Percentiles rank a stretch among this genome's conserved stretches.
phyloP scores from a whole-genome alignment of 2,797 vertebrate species.

The Cossypha dichroa region DNA sequence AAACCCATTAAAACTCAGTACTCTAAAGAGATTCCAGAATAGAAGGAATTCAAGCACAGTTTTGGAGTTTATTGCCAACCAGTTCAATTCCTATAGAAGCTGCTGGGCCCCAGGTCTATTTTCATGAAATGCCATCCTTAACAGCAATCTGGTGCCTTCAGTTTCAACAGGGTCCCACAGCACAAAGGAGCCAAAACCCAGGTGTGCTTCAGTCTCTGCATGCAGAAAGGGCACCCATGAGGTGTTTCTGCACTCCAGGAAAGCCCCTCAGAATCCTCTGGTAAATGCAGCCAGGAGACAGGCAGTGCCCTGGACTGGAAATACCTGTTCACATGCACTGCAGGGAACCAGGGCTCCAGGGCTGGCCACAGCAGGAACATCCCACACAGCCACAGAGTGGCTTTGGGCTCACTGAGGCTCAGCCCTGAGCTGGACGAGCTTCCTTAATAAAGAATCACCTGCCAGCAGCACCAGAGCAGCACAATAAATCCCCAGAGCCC shows the following conservation, averaged over 20 bases:
- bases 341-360: neutral
- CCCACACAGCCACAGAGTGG: accelerated
- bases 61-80: neutral
- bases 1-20: neutral
- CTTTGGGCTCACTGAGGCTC: neutral
- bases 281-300: neutral
- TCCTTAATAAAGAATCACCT: neutral
- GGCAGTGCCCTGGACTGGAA: neutral
- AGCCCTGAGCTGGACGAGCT: neutral
- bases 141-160: neutral
- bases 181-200: neutral
- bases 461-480: neutral
- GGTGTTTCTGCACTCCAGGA: neutral
- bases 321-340: accelerated
- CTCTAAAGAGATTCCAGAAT: neutral
- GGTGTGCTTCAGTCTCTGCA: neutral
- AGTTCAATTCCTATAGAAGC: neutral
- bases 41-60: neutral
- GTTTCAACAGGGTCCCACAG: neutral
- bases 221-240: neutral
- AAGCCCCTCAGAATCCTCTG: neutral
- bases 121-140: neutral
- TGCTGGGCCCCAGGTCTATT: neutral
- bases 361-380: accelerated
- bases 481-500: neutral